phyloP scores from a whole-genome alignment of 2,797 vertebrate species.

The Danio tinwini region DNA sequence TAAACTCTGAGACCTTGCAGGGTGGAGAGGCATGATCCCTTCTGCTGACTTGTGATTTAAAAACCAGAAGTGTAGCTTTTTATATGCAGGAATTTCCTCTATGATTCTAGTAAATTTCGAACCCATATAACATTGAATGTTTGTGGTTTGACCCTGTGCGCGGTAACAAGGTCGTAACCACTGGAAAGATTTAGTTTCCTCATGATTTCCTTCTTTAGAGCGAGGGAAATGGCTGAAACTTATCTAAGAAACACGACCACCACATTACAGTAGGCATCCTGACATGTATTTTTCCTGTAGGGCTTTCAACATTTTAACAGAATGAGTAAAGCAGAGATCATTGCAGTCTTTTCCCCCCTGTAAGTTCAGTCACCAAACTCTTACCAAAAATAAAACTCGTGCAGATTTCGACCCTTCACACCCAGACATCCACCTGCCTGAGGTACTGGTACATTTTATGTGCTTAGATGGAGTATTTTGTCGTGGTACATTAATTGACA shows the following conservation, averaged over 20 bases:
- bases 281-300: background rate
- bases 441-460: background rate
- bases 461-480: conserved; percentile 8
- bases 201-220: background rate
- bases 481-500: background rate
- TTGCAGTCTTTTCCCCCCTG: background rate
- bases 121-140: background rate
- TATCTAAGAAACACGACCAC: background rate
- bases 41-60: conserved; percentile 20
- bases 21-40: background rate
- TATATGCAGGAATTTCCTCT: conserved; percentile 4
- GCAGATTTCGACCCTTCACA: background rate
- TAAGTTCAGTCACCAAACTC: background rate
- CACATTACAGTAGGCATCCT: background rate
- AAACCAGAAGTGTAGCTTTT: background rate
- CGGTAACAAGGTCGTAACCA: background rate
- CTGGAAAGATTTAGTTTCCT: conserved; percentile 27
- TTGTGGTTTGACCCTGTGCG: background rate
- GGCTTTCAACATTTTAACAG: background rate
- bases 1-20: conserved; percentile 32
- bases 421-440: background rate
- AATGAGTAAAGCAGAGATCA: background rate
- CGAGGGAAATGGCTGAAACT: background rate
- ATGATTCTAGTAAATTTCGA: background rate
- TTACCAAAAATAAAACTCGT: background rate